phyloP scores from a whole-genome alignment of 2,113 vertebrate species.

The Pungitius pungitius region DNA sequence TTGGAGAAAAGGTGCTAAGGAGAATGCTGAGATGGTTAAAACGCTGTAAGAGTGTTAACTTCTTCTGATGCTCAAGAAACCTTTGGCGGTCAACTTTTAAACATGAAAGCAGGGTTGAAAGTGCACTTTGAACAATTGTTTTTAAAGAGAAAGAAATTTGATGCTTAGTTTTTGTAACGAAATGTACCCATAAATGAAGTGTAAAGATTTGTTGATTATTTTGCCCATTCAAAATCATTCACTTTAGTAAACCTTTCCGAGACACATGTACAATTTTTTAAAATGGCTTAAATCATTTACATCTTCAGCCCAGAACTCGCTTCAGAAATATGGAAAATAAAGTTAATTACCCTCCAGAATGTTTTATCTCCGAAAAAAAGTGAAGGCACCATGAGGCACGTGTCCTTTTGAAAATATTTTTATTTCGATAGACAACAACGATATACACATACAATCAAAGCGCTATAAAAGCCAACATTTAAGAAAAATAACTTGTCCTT shows the following conservation, averaged over 20 bases:
- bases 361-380: not conserved
- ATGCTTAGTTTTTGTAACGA: not conserved
- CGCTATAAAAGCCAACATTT: slow-evolving; percentile 99
- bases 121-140: not conserved
- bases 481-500: slow-evolving; percentile 99
- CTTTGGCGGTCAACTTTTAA: not conserved
- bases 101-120: not conserved
- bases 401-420: slow-evolving; percentile 95
- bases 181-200: not conserved
- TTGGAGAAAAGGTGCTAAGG: not conserved
- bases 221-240: not conserved
- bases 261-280: not conserved
- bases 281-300: not conserved
- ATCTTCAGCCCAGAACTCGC: not conserved
- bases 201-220: not conserved
- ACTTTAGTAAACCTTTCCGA: not conserved
- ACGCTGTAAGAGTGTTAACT: not conserved
- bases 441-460: slow-evolving; percentile 97
- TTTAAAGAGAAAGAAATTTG: not conserved
- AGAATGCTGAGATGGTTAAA: not conserved
- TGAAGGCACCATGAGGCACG: slow-evolving; percentile 15
- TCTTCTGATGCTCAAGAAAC: not conserved
- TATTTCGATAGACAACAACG: slow-evolving; percentile 95
- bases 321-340: not conserved
- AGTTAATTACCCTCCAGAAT: not conserved